A percentile compares a stretch with the other conserved stretches of the same genome.
These are phyloP conservation scores for Corythoichthys haematopterus DNA, from an alignment of 2,113 vertebrate genomes.

Conservation along the genomic window DNA sequence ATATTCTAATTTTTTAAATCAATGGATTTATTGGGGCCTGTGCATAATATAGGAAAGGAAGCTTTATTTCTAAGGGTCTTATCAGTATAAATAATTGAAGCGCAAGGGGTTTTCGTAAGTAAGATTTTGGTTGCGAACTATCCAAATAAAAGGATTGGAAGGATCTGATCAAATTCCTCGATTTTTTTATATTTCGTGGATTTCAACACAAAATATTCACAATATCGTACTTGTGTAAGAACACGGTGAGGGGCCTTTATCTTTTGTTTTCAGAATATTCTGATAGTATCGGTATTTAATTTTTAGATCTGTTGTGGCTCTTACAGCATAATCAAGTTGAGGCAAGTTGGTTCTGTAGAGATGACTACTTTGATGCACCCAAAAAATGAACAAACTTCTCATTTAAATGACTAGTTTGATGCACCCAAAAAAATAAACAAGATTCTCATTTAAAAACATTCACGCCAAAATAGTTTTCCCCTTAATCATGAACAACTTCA, in stretches of 20 bases:
- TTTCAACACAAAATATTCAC: not conserved
- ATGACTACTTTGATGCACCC: not conserved
- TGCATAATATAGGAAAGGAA: constrained; percentile 33
- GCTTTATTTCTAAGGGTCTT: not conserved
- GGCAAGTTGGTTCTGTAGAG: not conserved
- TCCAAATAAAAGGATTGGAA: not conserved
- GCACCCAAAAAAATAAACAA: not conserved
- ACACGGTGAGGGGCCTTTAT: not conserved
- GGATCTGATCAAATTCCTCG: not conserved
- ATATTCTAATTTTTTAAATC: not conserved
- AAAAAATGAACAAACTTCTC: not conserved
- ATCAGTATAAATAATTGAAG: not conserved
- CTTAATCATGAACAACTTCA: not conserved
- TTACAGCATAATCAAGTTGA: too few species aligned
- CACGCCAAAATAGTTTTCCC: not conserved
- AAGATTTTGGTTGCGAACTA: not conserved
- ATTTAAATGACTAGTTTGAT: not conserved
- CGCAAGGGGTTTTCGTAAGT: not conserved
- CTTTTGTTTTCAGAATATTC: not conserved
- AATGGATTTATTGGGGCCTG: constrained; percentile 40
- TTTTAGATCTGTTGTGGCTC: not conserved
- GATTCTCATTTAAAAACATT: not conserved
- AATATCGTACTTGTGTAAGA: not conserved
- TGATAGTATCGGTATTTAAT: not conserved
- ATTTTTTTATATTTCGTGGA: not conserved